Percentiles rank a stretch among this genome's conserved stretches.
These are phyloP conservation scores for Rhopilema esculentum DNA, from an alignment of 30 jellyfish, hydroid and myxozoan genomes.

Conservation along the genomic window DNA sequence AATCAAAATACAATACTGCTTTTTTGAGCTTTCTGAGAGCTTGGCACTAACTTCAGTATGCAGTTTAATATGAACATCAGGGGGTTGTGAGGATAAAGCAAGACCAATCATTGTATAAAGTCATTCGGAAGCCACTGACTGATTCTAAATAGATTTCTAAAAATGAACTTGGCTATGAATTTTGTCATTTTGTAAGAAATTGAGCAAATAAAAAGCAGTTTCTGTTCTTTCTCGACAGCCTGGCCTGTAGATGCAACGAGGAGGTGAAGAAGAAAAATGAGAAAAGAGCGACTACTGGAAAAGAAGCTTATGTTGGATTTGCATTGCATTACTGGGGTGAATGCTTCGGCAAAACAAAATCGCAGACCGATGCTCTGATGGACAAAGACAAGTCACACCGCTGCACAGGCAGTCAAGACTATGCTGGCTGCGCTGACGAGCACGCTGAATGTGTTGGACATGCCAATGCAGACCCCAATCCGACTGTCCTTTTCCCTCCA, in stretches of 20 bases:
- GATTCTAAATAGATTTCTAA: no score
- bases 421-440: not conserved
- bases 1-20: no score
- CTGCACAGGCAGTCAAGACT: conserved; percentile 38
- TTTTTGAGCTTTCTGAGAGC: no score
- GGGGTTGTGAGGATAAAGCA: no score
- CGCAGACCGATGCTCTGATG: not conserved
- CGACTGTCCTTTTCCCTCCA: not conserved
- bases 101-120: no score
- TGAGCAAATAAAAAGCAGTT: no score
- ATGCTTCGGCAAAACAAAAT: conserved; percentile 22
- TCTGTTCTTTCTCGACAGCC: not conserved
- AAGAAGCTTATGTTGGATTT: conserved; percentile 29
- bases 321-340: conserved; percentile 37
- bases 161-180: no score
- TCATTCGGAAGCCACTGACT: no score
- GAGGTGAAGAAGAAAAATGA: not conserved
- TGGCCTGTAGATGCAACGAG: conserved; percentile 27
- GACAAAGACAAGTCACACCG: not conserved
- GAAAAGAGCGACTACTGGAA: not conserved
- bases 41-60: no score
- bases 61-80: no score
- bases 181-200: no score
- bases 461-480: conserved; percentile 24
- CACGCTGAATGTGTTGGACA: conserved; percentile 56